phyloP scores from a whole-genome alignment of 2,888 invertebrate species.

The Cryptocephalus primarius region DNA sequence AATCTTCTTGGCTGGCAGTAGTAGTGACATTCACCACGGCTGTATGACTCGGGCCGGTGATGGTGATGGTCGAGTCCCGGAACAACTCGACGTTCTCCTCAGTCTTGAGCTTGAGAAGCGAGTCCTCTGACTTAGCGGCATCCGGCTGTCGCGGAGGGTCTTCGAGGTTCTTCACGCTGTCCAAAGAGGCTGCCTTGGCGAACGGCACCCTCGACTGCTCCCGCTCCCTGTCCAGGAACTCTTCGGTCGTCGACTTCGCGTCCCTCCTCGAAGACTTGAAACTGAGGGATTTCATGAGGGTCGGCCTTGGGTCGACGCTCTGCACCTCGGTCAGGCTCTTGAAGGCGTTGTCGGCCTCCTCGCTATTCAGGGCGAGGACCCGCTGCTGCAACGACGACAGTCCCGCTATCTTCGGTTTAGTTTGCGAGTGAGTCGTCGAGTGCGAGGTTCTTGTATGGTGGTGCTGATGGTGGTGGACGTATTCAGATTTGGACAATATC shows the following conservation, averaged over 20 bases:
- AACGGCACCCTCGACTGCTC: slow-evolving; percentile 15
- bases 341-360: slow-evolving; percentile 25
- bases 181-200: slow-evolving; percentile 40
- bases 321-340: slow-evolving; percentile 30
- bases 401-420: slow-evolving; percentile 40
- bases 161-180: slow-evolving; percentile 48
- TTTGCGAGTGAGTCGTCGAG: slow-evolving; percentile 6
- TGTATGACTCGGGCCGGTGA: slow-evolving; percentile 31
- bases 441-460: background rate
- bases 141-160: slow-evolving; percentile 20
- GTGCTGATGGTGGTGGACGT: slow-evolving; percentile 6
- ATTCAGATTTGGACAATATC: slow-evolving; percentile 13
- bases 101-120: background rate
- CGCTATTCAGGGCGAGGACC: slow-evolving; percentile 36
- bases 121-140: slow-evolving; percentile 18
- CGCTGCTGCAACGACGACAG: slow-evolving; percentile 45
- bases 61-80: slow-evolving; percentile 19
- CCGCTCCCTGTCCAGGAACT: slow-evolving; percentile 8
- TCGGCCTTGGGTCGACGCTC: slow-evolving; percentile 36
- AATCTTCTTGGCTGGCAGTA: slow-evolving; percentile 16
- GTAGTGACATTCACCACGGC: slow-evolving; percentile 26
- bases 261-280: slow-evolving; percentile 43
- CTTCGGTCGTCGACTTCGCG: slow-evolving; percentile 4
- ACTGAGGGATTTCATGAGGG: slow-evolving; percentile 61
- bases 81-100: slow-evolving; percentile 2